Base-by-base conservation (phyloP, 2,113 vertebrate species). In the Sinocyclocheilus anshuiensis region DNA sequence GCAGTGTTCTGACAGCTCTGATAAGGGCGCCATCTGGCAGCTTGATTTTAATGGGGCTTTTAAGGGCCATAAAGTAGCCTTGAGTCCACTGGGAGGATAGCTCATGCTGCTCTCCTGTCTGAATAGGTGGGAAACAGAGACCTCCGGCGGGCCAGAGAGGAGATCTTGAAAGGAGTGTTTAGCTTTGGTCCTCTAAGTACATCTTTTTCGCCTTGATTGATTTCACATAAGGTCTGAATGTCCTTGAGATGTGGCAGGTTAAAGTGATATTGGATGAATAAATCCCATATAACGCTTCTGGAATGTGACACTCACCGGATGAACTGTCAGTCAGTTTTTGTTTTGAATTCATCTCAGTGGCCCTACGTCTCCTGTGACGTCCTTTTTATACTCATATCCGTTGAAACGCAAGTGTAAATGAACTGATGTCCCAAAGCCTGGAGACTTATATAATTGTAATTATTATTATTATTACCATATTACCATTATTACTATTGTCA, bases 1-100 rank as follows among this genome's bases (percentile, higher is more conserved):
- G 83, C 67, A 65, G 22, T 15, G 10, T 48, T 78, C 57, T 77
- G 72, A 76, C 67, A 1, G 67, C 86, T 36, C 85, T 78, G 81
- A 86, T 85, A 78, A 84, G 85, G 87, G 75, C 67, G 71, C 89
- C 89, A 90, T 90, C 89, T 90, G 89, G 75, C 79, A 77, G 78
- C 83, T 86, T 59, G 83, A n/a, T 80, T 87, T 88, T 83, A 87
- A 90, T 88, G 83, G 87, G 87, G 82, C 89, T 90, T 88, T 88
- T 83, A 87, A 83, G 61, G 50, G 78, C 82, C 67, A 85, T 88
- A 88, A 90, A 88, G 67, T 33, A 72, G 45, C 22, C 75, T 12
- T 13, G 16, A 48, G 74, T 22, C 71, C 75, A 59, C 55, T 24
- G 84, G 74, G 85, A 76, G 61, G 29, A 13, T 36, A 12, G 53